phyloP scores from a whole-genome alignment of 2,888 invertebrate species.

The Incurvaria masculella region DNA sequence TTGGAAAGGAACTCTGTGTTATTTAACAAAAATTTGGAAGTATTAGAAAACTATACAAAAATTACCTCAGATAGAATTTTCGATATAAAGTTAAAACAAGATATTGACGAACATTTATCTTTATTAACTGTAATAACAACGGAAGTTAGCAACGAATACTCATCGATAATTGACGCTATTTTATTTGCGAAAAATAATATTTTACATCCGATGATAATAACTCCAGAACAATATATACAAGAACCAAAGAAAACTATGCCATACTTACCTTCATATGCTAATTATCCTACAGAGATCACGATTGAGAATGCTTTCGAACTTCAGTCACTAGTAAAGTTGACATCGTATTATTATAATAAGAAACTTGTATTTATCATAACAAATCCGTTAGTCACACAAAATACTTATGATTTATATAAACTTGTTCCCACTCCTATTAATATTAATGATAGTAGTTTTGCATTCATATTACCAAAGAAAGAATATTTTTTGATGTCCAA shows the following conservation, averaged over 20 bases:
- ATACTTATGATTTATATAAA: constrained; percentile 14
- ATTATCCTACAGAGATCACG: constrained; percentile 12
- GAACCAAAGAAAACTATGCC: constrained; percentile 13
- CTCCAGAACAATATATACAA: constrained; percentile 10
- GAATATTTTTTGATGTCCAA: constrained; percentile 13
- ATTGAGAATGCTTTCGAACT: constrained; percentile 9
- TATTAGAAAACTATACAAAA: too few species aligned
- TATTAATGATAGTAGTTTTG: constrained; percentile 12
- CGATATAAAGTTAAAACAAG: constrained; percentile 15
- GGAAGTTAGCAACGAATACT: constrained; percentile 16
- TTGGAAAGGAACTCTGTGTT: constrained; percentile 11
- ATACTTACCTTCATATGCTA: constrained; percentile 12
- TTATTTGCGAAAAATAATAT: constrained; percentile 14
- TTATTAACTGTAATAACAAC: constrained; percentile 14
- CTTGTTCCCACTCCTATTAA: constrained; percentile 13
- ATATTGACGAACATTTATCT: constrained; percentile 15
- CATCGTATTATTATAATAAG: constrained; percentile 11
- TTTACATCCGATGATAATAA: constrained; percentile 14
- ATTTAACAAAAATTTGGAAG: constrained; percentile 15
- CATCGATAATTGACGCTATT: constrained; percentile 14
- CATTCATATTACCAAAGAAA: constrained; percentile 15
- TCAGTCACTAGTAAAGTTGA: constrained; percentile 8
- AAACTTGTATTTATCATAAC: constrained; percentile 14
- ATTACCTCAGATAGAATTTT: constrained; percentile 10
- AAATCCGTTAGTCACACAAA: constrained; percentile 12